phyloP scores from a whole-genome alignment of 2,888 invertebrate genomes.

The Baronia brevicornis region DNA sequence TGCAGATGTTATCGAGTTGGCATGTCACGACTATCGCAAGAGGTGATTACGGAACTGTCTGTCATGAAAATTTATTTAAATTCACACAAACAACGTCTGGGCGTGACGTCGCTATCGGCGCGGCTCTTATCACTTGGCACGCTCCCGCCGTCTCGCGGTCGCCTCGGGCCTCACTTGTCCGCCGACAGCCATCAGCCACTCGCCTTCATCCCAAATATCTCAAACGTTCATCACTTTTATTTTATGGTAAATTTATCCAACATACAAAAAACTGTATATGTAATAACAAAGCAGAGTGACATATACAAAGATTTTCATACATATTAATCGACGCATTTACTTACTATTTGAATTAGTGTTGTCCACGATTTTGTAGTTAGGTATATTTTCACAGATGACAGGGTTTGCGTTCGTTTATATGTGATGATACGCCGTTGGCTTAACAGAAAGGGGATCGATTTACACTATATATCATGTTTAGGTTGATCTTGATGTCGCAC shows the following conservation, averaged over 20 bases:
- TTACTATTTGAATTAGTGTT: slow-evolving; percentile 72
- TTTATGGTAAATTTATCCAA: too few species aligned
- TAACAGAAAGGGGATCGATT: slow-evolving; percentile 51
- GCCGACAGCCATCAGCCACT: slow-evolving; percentile 22
- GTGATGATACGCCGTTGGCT: slow-evolving; percentile 52
- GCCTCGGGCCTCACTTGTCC: slow-evolving; percentile 51
- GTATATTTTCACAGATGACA: slow-evolving; percentile 57
- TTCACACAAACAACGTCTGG: slow-evolving; percentile 76
- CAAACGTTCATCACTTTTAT: slow-evolving; percentile 19
- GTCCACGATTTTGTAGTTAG: slow-evolving; percentile 59
- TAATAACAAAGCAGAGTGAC: too few species aligned
- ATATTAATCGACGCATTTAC: slow-evolving; percentile 42
- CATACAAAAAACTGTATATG: too few species aligned
- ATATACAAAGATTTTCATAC: too few species aligned
- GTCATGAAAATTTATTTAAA: slow-evolving; percentile 76
- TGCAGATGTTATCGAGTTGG: slow-evolving; percentile 47
- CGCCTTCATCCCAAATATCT: slow-evolving; percentile 45
- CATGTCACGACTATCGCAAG: slow-evolving; percentile 62
- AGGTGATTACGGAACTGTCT: slow-evolving; percentile 75
- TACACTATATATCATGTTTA: slow-evolving; percentile 39
- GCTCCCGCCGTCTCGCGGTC: slow-evolving; percentile 68
- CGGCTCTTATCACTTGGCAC: slow-evolving; percentile 76
- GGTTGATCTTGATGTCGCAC: slow-evolving; percentile 47
- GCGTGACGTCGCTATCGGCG: slow-evolving; percentile 75
- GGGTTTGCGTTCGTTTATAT: slow-evolving; percentile 48